phyloP scores from a whole-genome alignment of 2,888 invertebrate genomes.

The Epinotia nisella region DNA sequence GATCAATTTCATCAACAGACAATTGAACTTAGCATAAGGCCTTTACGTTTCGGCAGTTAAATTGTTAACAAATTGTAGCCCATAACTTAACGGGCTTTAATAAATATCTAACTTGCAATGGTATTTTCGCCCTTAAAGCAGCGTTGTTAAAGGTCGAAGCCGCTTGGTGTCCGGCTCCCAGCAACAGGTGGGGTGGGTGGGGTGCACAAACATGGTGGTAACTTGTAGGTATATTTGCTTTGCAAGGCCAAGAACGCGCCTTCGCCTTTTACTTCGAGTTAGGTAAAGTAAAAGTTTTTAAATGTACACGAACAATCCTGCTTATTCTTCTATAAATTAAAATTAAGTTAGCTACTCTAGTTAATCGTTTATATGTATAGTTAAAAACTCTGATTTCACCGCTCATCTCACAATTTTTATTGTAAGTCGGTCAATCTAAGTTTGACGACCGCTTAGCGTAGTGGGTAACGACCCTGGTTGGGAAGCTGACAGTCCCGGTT shows the following conservation, averaged over 20 bases:
- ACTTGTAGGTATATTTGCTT: slow-evolving; percentile 30
- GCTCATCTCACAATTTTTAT: too few species aligned
- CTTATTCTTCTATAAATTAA: too few species aligned
- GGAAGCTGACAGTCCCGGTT: too few species aligned
- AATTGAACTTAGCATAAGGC: slow-evolving; percentile 11
- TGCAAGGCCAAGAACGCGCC: slow-evolving; percentile 33
- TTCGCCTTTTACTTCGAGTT: slow-evolving; percentile 17
- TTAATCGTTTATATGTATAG: too few species aligned
- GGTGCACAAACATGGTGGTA: slow-evolving; percentile 32
- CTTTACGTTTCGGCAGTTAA: slow-evolving; percentile 12
- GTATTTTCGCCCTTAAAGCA: neutral
- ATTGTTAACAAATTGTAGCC: slow-evolving; percentile 29
- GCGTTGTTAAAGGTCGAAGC: neutral
- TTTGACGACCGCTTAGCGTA: too few species aligned
- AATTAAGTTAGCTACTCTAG: too few species aligned
- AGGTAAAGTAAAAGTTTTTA: slow-evolving; percentile 16
- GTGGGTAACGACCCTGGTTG: too few species aligned
- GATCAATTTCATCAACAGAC: neutral
- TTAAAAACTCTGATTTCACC: too few species aligned
- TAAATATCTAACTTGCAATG: neutral
- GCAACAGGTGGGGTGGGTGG: slow-evolving; percentile 46
- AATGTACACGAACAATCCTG: neutral
- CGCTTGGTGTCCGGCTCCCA: slow-evolving; percentile 19
- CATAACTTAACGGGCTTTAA: slow-evolving; percentile 14
- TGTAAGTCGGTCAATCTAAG: too few species aligned